phyloP scores from a whole-genome alignment of 2,888 invertebrate species.

The Drosophila flavopinicola region DNA sequence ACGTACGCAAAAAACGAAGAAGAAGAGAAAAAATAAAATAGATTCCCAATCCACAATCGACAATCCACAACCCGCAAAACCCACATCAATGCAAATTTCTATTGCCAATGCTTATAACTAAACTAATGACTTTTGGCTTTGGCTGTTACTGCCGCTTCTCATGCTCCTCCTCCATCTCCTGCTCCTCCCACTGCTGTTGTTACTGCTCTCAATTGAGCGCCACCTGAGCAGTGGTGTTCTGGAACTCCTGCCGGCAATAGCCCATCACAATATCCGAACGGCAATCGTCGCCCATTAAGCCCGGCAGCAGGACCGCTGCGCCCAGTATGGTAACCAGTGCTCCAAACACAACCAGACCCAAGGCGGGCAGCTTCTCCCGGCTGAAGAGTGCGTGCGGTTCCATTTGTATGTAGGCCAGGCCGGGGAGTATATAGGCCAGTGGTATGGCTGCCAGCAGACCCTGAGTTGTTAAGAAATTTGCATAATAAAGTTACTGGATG shows the following conservation, averaged over 20 bases:
- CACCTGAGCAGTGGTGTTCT: slow-evolving; percentile 68
- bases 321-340: slow-evolving; percentile 83
- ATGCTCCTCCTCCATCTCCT: not conserved
- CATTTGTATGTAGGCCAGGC: slow-evolving; percentile 90
- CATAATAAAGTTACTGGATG: slow-evolving; percentile 48
- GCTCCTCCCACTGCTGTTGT: not conserved
- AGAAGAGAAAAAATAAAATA: slow-evolving; percentile 5
- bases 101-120: slow-evolving; percentile 49
- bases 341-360: slow-evolving; percentile 89
- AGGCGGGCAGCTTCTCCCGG: slow-evolving; percentile 88
- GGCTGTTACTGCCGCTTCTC: slow-evolving; percentile 8
- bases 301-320: slow-evolving; percentile 83
- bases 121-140: slow-evolving; percentile 60
- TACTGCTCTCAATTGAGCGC: slow-evolving; percentile 33
- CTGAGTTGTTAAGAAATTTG: slow-evolving; percentile 83
- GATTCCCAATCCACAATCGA: slow-evolving; percentile 4
- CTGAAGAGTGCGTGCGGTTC: slow-evolving; percentile 89
- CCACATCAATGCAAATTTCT: slow-evolving; percentile 47
- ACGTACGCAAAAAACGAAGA: slow-evolving; percentile 5
- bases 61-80: slow-evolving; percentile 9
- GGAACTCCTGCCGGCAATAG: slow-evolving; percentile 82
- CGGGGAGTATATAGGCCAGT: slow-evolving; percentile 92
- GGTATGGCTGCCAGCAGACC: slow-evolving; percentile 93
- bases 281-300: slow-evolving; percentile 83
- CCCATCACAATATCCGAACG: slow-evolving; percentile 84